Percentiles rank a stretch among this genome's conserved stretches.
These are phyloP conservation scores for Sebastes cheni DNA, from an alignment of 2,797 vertebrate genomes.

Conservation along the genomic window DNA sequence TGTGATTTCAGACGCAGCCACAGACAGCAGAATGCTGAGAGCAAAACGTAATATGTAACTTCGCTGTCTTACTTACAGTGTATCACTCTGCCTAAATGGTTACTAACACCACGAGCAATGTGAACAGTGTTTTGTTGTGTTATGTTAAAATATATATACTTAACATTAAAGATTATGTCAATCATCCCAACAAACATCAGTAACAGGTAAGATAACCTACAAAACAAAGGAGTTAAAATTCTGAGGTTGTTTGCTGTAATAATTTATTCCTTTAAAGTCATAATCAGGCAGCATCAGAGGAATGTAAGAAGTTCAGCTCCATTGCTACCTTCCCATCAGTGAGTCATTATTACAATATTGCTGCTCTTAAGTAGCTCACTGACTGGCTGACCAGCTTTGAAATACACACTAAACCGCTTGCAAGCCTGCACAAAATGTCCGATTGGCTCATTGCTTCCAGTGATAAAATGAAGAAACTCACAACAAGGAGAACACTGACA, in stretches of 20 bases:
- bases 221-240: constrained; percentile 22
- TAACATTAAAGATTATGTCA: not conserved
- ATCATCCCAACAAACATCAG: not conserved
- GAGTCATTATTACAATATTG: constrained; percentile 95
- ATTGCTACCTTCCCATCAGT: constrained; percentile 94
- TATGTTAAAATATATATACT: not conserved
- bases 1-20: too few relatives aligned
- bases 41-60: not conserved
- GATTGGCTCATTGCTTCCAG: constrained; percentile 94
- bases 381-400: constrained; percentile 92
- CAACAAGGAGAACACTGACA: constrained; percentile 85
- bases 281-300: constrained; percentile 91
- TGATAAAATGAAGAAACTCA: constrained; percentile 92
- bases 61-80: not conserved
- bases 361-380: constrained; percentile 94
- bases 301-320: constrained; percentile 94
- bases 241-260: constrained; percentile 76
- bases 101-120: not conserved
- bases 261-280: constrained; percentile 89
- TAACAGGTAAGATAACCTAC: not conserved
- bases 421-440: constrained; percentile 90
- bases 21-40: not conserved
- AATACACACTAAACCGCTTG: constrained; percentile 91
- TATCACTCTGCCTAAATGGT: not conserved
- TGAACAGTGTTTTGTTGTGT: not conserved